Evolutionary conservation across 1,140 invertebrate species (phyloP), one percentile per base, ranked within the genome.

Genomic region (Medauroidea extradentata): DNA sequence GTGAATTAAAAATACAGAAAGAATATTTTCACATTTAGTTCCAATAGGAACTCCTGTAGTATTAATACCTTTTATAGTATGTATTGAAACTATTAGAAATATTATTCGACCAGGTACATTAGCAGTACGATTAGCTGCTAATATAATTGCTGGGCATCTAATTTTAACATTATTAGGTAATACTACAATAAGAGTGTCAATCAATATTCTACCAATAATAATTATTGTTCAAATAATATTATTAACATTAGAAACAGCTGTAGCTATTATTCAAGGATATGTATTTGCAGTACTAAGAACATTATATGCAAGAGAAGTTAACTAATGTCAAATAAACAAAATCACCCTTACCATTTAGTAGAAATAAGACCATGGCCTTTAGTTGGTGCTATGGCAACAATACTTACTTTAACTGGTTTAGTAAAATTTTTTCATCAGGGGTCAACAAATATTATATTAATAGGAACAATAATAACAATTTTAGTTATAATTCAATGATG

Each of bases 91-190:
- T 39, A 67, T 73, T 41, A 77, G 73, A 56, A 70, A 75, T 60
- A 39, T 67, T 42, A 86, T 87, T 76, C 83, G 81, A 7, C 84
- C 83, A 8, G 67, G 75, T 68, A 86, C 83, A 2, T 72, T 87
- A 75, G 76, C 79, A 27, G 75, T 86, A 51, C 84, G 84, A 59
- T 68, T 87, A 75, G 77, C 80, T 11, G 84, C 85, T 39, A 85
- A 86, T 78, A 84, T 86, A 80, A 84, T 85, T 77, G 83, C 84
- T 13, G 84, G 84, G 0, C 84, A 85, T 69, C 70, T 86, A 70
- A 64, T 86, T 57, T 61, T 76, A 72, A 79, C 78, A 24, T 67
- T 84, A 65, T 65, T 83, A 68, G 77, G 79, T 62, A 76, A 75
- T 60, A 74, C 73, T 50, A 71, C 29, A 34, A 34, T 34, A 70